phyloP scores from a whole-genome alignment of 2,888 invertebrate genomes.

The Malthinus seriepunctatus region DNA sequence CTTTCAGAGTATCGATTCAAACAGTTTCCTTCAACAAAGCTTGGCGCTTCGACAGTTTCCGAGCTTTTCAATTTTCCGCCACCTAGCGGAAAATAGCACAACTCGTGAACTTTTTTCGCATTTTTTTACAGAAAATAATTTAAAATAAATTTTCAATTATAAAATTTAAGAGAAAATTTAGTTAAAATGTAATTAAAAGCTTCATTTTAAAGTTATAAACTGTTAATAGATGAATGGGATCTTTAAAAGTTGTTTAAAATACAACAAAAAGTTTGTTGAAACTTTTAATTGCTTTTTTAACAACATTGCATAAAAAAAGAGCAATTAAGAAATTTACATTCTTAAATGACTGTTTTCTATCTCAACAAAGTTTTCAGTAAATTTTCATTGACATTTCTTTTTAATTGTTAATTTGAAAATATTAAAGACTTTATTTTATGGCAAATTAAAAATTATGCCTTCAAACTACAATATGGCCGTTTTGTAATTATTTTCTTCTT shows the following conservation, averaged over 20 bases:
- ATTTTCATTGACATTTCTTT: too few relatives aligned
- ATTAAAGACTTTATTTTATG: too few relatives aligned
- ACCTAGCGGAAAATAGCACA: constrained; percentile 5
- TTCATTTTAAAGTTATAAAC: constrained; percentile 19
- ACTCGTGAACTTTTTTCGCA: not conserved
- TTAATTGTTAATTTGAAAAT: too few relatives aligned
- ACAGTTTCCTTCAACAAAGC: not conserved
- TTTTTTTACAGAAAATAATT: too few relatives aligned
- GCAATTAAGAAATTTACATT: constrained; percentile 15
- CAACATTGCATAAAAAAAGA: constrained; percentile 5
- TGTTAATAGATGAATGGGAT: constrained; percentile 17
- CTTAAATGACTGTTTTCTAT: not conserved
- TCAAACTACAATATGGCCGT: too few relatives aligned
- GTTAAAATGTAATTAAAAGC: constrained; percentile 15
- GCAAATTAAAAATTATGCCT: too few relatives aligned
- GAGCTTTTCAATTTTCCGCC: not conserved
- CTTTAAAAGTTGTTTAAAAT: constrained; percentile 15
- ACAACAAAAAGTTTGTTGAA: constrained; percentile 14
- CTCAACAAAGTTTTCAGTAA: too few relatives aligned
- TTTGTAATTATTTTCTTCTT: too few relatives aligned
- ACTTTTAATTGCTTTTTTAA: constrained; percentile 23
- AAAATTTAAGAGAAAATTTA: not conserved
- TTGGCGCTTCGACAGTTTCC: not conserved
- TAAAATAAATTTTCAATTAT: not conserved
- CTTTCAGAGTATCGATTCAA: not conserved